phyloP scores from a whole-genome alignment of 1,140 invertebrate genomes.

The Meloidogyne exigua region DNA sequence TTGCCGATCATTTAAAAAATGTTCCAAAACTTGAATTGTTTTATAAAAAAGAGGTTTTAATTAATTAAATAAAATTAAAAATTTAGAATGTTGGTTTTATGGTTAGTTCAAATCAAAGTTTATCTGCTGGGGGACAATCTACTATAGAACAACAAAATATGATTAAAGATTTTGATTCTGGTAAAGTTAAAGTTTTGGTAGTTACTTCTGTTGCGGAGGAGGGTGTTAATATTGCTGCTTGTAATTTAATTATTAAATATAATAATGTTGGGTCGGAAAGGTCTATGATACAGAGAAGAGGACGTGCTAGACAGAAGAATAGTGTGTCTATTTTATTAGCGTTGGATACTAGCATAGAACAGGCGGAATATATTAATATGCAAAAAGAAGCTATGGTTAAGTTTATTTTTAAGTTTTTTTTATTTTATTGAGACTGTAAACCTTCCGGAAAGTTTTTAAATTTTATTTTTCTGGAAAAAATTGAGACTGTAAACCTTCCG shows the following conservation, averaged over 20 bases:
- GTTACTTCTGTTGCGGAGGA: constrained; percentile 39
- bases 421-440: background rate
- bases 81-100: constrained; percentile 27
- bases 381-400: constrained; percentile 31
- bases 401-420: background rate
- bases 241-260: constrained; percentile 41
- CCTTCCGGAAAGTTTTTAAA: background rate
- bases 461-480: too few relatives aligned
- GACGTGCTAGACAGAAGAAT: constrained; percentile 30
- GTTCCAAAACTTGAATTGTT: constrained; percentile 13
- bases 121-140: constrained; percentile 30
- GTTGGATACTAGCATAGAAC: constrained; percentile 28
- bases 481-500: too few relatives aligned
- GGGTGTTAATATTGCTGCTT: constrained; percentile 33
- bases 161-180: constrained; percentile 22
- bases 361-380: constrained; percentile 31
- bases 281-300: constrained; percentile 32
- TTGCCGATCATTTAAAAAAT: constrained; percentile 29
- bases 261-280: constrained; percentile 36
- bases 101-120: constrained; percentile 36
- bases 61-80: background rate
- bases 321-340: constrained; percentile 24
- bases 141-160: constrained; percentile 18
- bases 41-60: constrained; percentile 25
- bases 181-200: constrained; percentile 28